Evolutionary conservation across 1,140 invertebrate genomes (phyloP).

Genomic region (Drosophila ananassae): DNA sequence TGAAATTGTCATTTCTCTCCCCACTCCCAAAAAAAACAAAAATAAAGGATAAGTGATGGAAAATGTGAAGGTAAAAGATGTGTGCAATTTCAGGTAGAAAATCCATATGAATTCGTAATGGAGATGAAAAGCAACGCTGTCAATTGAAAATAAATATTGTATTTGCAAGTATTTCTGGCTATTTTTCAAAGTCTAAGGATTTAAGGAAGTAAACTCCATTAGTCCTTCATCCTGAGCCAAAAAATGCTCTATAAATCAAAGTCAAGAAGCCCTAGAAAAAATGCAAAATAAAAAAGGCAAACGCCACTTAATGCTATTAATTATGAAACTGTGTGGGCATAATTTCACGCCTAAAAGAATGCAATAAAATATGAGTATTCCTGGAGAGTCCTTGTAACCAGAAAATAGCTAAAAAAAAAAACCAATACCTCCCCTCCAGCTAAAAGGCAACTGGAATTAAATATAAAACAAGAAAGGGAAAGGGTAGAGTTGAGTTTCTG

Average conservation of each 20-base stretch:
- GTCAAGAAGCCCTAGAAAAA: not conserved
- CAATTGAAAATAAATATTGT: not conserved
- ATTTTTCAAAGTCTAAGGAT: not conserved
- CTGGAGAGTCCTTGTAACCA: slow-evolving; percentile 3
- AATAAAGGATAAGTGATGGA: not conserved
- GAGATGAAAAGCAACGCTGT: not conserved
- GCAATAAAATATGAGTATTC: slow-evolving; percentile 66
- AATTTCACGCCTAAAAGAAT: slow-evolving; percentile 69
- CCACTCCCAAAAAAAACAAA: too few relatives aligned
- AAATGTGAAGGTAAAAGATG: not conserved
- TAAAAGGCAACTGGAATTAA: slow-evolving; percentile 12
- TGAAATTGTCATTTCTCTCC: not conserved
- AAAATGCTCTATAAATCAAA: slow-evolving; percentile 19
- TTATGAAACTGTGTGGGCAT: slow-evolving; percentile 63
- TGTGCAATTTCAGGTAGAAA: not conserved
- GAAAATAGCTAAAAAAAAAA: not conserved
- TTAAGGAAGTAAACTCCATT: not conserved
- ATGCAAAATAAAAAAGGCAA: not conserved
- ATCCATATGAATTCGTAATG: not conserved
- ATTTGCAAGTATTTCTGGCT: not conserved
- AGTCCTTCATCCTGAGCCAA: too few relatives aligned
- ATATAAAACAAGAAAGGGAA: slow-evolving; percentile 5
- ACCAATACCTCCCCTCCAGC: not conserved
- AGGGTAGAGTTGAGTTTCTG: too few relatives aligned
- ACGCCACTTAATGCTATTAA: slow-evolving; percentile 52